phyloP scores from a whole-genome alignment of 2,113 vertebrate species.

The Hemichromis elongatus region DNA sequence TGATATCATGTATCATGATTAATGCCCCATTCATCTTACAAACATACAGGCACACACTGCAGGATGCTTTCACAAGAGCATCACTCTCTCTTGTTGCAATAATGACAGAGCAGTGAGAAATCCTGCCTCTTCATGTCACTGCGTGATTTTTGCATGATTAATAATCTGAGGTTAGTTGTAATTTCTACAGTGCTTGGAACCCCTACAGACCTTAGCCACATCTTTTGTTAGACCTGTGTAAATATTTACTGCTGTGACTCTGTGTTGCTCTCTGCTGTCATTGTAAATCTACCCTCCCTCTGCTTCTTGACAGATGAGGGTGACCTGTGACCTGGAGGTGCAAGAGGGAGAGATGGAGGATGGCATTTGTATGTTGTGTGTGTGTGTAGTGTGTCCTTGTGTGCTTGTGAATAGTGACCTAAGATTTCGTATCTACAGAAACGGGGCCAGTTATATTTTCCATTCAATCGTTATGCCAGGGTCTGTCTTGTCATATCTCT shows the following conservation, averaged over 20 bases:
- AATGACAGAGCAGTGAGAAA: slow-evolving; percentile 32
- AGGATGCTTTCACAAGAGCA: slow-evolving; percentile 18
- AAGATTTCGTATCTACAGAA: slow-evolving; percentile 24
- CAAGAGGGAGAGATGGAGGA: slow-evolving; percentile 46
- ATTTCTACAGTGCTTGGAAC: slow-evolving; percentile 46
- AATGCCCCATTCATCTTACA: slow-evolving; percentile 37
- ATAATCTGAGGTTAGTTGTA: slow-evolving; percentile 39
- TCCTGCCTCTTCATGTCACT: slow-evolving; percentile 19
- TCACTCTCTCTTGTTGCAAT: slow-evolving; percentile 30
- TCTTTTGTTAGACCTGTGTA: slow-evolving; percentile 66
- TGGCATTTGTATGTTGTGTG: slow-evolving; percentile 39
- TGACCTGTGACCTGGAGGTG: slow-evolving; percentile 65
- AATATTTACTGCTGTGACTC: slow-evolving; percentile 70
- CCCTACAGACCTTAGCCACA: slow-evolving; percentile 45
- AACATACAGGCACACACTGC: slow-evolving; percentile 33
- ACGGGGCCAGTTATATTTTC: slow-evolving; percentile 21
- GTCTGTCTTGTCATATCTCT: slow-evolving; percentile 38
- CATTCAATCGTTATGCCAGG: slow-evolving; percentile 43
- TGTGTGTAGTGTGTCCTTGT: neutral
- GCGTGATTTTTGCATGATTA: slow-evolving; percentile 31
- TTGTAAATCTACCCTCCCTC: slow-evolving; percentile 65
- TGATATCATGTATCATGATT: slow-evolving; percentile 47
- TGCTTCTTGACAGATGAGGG: slow-evolving; percentile 59
- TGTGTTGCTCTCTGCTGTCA: slow-evolving; percentile 55
- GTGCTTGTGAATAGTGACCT: neutral